Conservation (phyloP, 2,113 vertebrate species). For the Hylia prasina region DNA sequence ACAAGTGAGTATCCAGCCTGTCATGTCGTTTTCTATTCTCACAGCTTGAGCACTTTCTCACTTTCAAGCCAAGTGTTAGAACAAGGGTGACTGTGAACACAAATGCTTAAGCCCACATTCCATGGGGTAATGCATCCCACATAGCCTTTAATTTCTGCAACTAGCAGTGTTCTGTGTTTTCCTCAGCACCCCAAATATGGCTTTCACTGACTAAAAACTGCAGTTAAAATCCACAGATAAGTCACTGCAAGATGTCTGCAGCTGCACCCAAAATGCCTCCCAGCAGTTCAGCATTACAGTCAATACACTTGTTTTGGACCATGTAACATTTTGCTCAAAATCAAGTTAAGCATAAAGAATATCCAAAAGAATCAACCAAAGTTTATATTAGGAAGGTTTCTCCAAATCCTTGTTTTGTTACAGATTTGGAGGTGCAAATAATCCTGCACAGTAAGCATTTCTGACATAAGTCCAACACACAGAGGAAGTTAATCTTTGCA, state of each 20-base stretch:
- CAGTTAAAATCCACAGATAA: neutral
- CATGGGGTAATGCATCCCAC: neutral
- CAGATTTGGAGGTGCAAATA: neutral
- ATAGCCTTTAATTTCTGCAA: neutral
- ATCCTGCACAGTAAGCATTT: neutral
- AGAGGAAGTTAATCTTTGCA: neutral
- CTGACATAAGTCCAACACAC: neutral
- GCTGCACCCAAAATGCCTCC: neutral
- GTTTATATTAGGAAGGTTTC: neutral
- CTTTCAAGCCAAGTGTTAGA: neutral
- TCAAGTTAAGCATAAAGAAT: neutral
- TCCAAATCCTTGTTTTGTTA: neutral
- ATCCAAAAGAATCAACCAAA: neutral
- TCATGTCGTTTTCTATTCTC: neutral
- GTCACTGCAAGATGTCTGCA: neutral
- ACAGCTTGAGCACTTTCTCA: neutral
- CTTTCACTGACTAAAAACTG: neutral
- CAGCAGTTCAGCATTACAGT: neutral
- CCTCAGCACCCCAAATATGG: neutral
- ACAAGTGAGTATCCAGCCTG: neutral
- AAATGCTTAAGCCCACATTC: neutral
- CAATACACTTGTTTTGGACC: neutral
- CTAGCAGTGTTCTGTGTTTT: neutral
- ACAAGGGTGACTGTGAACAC: neutral
- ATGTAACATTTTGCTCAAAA: neutral